Conservation (phyloP, 2,888 invertebrate genomes). For the Brachynemurus nebulosus region DNA sequence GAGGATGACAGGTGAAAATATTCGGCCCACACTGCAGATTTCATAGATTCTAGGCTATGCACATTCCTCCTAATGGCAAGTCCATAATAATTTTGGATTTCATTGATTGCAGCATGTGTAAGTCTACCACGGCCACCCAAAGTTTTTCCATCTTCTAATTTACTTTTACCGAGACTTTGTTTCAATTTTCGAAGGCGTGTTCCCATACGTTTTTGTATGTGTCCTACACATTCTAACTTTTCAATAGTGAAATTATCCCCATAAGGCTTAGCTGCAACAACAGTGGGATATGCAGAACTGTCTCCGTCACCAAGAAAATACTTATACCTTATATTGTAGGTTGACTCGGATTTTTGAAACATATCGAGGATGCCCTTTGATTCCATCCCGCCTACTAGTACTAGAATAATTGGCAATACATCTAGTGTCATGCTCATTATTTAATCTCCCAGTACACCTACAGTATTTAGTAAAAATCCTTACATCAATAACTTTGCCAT, state of each 20-base stretch:
- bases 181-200: neutral
- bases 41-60: conserved; percentile 18
- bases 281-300: conserved; percentile 16
- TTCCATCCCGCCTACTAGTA: no score
- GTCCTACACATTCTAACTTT: no score
- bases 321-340: no score
- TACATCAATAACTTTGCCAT: no score
- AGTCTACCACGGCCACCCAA: conserved; percentile 19
- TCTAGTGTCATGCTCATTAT: no score
- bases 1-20: conserved; percentile 12
- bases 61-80: conserved; percentile 18
- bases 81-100: conserved; percentile 21
- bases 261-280: conserved; percentile 16
- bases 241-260: conserved; percentile 11
- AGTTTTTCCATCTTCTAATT: conserved; percentile 8
- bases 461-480: no score
- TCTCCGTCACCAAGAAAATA: conserved; percentile 15
- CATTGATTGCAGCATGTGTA: conserved; percentile 17
- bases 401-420: no score
- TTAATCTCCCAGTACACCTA: no score
- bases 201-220: neutral
- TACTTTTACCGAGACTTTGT: no score
- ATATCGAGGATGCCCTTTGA: no score
- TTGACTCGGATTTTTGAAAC: no score
- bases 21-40: conserved; percentile 14